Base-by-base conservation (phyloP, 2,113 vertebrate species). In the Perca fluviatilis region DNA sequence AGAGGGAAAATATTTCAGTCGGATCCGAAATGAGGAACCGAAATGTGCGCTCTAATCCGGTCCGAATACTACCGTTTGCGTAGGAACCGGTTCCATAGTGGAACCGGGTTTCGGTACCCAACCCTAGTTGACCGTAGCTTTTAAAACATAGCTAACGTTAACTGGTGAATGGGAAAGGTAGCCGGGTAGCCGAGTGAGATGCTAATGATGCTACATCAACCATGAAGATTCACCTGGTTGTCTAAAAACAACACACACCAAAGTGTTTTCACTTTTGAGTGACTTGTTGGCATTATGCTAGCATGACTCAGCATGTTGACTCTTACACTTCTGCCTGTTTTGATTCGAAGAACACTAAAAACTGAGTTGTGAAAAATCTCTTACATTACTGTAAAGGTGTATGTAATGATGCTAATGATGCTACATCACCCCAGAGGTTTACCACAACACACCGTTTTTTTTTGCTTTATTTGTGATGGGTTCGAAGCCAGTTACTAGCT, bases 191-290 rank as follows among this genome's bases (percentile, higher is more conserved):
- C 1, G 21, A 46, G 16, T 1, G 25, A 46, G 13, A 74, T 56
- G 85, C 85, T 77, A 71, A 57, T 15, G n/a, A 66, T 63, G 66
- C 40, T 62, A 46, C n/a, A 46, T 63, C 61, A 40, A 12, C 62
- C 62, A 14, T 18, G 18, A 49, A 49, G 16, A 25, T 23, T 21
- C 27, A 51, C 15, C 43, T 43, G 18, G 33, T 47, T 50, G 46
- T 14, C 5, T 2, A 7, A 61, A 60, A 74, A 58, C 19, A 47
- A 36, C 64, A 60, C 49, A 79, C 64, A 74, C 2, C 0, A 0
- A 21, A 8, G 21, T 27, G n/a, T 63, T 53, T 12, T 7, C 7
- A 13, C 10, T 3, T 53, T 25, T 69, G 14, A n/a, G 40, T 43
- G 40, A 43, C 40, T 57, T 47, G 33, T 58, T 49, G 62, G 65